A percentile compares a stretch with the other conserved stretches of the same genome.
Conservation (phyloP, 2,888 invertebrate species). For the Nomada goodeniana region DNA sequence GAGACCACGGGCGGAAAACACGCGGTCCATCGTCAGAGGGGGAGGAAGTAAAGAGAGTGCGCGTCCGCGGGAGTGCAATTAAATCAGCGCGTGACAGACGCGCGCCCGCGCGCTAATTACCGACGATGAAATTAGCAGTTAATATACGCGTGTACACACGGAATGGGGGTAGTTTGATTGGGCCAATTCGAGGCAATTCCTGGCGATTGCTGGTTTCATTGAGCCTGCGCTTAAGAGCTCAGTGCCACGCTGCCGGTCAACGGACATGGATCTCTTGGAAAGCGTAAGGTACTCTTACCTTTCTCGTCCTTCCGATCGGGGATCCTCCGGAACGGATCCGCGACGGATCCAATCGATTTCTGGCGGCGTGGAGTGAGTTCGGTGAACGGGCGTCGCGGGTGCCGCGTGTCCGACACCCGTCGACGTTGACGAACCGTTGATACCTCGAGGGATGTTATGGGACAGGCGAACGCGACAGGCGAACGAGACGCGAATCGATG, state of each 20-base stretch:
- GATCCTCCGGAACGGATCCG: background rate
- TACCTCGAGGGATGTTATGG: background rate
- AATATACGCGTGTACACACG: constrained; percentile 83
- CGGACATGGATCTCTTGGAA: constrained; percentile 81
- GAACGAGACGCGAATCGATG: background rate
- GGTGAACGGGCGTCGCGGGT: too few relatives aligned
- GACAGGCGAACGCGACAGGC: background rate
- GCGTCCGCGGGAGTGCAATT: constrained; percentile 50
- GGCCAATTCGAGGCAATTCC: constrained; percentile 85
- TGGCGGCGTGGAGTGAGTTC: background rate
- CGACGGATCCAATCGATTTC: background rate
- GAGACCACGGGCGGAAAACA: constrained; percentile 26
- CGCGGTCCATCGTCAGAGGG: constrained; percentile 2
- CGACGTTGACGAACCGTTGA: background rate
- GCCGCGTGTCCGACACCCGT: too few relatives aligned
- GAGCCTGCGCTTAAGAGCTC: constrained; percentile 82
- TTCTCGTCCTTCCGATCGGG: constrained; percentile 26
- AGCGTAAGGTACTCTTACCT: constrained; percentile 56
- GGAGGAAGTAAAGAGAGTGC: constrained; percentile 24
- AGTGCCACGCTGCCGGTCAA: constrained; percentile 82
- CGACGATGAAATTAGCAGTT: constrained; percentile 83
- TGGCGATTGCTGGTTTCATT: constrained; percentile 84
- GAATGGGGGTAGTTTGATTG: constrained; percentile 85
- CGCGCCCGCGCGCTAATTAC: constrained; percentile 79
- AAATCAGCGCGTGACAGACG: constrained; percentile 64